Conservation (phyloP, 2,797 vertebrate genomes). For the Myotis pilosus region DNA sequence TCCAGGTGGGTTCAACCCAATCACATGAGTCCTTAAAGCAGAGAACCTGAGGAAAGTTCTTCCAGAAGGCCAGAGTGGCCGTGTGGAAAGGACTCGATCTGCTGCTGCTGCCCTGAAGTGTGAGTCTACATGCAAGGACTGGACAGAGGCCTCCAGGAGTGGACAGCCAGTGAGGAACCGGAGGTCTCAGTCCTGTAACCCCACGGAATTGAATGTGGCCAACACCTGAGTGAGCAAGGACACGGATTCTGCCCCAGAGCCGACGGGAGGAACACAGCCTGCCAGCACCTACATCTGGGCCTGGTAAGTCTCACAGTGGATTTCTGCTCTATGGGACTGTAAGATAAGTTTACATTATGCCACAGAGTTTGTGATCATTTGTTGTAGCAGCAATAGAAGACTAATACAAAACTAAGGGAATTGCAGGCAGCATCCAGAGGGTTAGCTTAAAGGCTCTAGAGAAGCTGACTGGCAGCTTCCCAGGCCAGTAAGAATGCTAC, state of each 20-base stretch:
- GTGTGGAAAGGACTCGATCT: fast-evolving
- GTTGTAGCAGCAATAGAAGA: background rate
- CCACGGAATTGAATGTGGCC: background rate
- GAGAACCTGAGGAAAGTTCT: background rate
- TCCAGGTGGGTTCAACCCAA: background rate
- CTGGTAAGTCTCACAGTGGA: background rate
- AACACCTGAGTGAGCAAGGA: background rate
- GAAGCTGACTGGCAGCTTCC: background rate
- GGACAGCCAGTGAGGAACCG: background rate
- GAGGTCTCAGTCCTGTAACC: fast-evolving
- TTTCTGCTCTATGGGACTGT: background rate
- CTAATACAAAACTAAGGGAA: background rate
- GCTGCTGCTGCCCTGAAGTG: background rate
- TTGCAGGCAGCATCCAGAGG: background rate
- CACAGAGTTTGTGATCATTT: background rate
- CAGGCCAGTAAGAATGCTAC: background rate
- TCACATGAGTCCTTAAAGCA: background rate
- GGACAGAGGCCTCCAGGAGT: background rate
- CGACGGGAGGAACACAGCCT: background rate
- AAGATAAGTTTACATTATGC: background rate
- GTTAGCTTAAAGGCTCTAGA: background rate
- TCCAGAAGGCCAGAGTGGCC: background rate
- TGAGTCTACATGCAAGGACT: background rate
- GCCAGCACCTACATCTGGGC: background rate
- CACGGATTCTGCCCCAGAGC: background rate